Evolutionary conservation across 2,888 invertebrate species (phyloP).

Genomic region (Pyrochroa serraticornis): DNA sequence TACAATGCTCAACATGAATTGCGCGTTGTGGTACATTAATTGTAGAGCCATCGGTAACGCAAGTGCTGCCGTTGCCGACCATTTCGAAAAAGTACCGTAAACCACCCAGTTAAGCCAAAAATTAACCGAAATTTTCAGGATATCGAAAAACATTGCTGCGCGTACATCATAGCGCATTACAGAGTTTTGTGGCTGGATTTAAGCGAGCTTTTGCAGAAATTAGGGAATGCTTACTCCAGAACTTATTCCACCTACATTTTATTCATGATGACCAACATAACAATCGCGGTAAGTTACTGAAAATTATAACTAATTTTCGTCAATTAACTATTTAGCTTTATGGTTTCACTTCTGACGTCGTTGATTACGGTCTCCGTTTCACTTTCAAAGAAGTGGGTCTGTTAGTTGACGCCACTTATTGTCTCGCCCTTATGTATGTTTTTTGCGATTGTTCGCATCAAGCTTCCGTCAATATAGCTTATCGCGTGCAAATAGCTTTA

Average conservation of each 20-base stretch:
- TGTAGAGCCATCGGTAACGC: slow-evolving; percentile 71
- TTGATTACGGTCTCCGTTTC: slow-evolving; percentile 69
- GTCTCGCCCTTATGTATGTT: slow-evolving; percentile 65
- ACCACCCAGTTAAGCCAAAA: neutral
- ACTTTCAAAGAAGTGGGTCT: slow-evolving; percentile 72
- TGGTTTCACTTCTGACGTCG: slow-evolving; percentile 70
- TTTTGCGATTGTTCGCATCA: slow-evolving; percentile 73
- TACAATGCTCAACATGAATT: slow-evolving; percentile 76
- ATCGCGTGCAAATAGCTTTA: slow-evolving; percentile 67
- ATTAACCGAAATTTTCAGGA: slow-evolving; percentile 56
- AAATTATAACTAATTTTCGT: too few relatives aligned
- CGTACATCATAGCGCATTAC: slow-evolving; percentile 66
- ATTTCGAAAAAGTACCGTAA: slow-evolving; percentile 50
- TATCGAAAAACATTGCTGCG: slow-evolving; percentile 62
- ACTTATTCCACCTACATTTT: slow-evolving; percentile 71
- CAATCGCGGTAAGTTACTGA: slow-evolving; percentile 60
- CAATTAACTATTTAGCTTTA: slow-evolving; percentile 58
- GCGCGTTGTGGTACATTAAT: slow-evolving; percentile 74
- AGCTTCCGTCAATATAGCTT: slow-evolving; percentile 68
- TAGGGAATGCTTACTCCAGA: slow-evolving; percentile 71
- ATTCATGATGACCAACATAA: slow-evolving; percentile 73
- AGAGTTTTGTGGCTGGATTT: slow-evolving; percentile 69
- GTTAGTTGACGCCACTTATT: slow-evolving; percentile 68
- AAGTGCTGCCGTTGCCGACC: slow-evolving; percentile 53
- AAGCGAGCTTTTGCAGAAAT: slow-evolving; percentile 68